Percentiles rank a stretch among this genome's conserved stretches.
These are phyloP conservation scores for Mareca penelope DNA, from an alignment of 2,797 vertebrate species.

Conservation along the genomic window DNA sequence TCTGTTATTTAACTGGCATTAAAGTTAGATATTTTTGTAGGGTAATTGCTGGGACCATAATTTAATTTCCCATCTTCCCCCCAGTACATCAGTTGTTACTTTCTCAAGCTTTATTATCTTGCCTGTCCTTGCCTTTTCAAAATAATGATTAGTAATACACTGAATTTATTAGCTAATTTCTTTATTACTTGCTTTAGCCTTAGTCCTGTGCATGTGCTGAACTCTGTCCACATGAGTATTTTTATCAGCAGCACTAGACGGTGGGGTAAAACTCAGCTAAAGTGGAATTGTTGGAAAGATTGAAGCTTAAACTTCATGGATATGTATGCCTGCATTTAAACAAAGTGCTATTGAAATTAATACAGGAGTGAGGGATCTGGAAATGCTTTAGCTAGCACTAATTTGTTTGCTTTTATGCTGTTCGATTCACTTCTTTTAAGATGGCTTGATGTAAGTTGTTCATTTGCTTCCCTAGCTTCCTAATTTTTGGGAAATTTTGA, in stretches of 20 bases:
- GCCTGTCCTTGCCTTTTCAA: not conserved
- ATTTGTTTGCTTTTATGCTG: not conserved
- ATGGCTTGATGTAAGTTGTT: not conserved
- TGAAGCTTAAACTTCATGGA: not conserved
- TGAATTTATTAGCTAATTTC: not conserved
- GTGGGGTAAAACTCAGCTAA: not conserved
- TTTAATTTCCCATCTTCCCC: not conserved
- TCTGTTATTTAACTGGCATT: not conserved
- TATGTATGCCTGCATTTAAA: not conserved
- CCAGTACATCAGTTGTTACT: not conserved
- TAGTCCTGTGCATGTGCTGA: not conserved
- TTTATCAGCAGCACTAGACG: not conserved
- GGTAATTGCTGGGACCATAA: not conserved
- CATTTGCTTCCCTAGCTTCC: slow-evolving; percentile 16
- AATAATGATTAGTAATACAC: not conserved
- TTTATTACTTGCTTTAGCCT: not conserved
- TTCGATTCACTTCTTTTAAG: slow-evolving; percentile 16
- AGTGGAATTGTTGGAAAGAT: not conserved
- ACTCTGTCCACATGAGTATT: not conserved
- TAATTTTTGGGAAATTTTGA: slow-evolving; percentile 8
- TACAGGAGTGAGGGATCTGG: not conserved
- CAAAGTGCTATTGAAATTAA: not conserved
- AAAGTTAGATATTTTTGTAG: not conserved
- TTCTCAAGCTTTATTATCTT: slow-evolving; percentile 17
- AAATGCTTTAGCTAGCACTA: slow-evolving; percentile 6